A percentile compares a stretch with the other conserved stretches of the same genome.
Evolutionary conservation across 2,888 invertebrate genomes (phyloP).

Genomic region (Mythimna loreyi): DNA sequence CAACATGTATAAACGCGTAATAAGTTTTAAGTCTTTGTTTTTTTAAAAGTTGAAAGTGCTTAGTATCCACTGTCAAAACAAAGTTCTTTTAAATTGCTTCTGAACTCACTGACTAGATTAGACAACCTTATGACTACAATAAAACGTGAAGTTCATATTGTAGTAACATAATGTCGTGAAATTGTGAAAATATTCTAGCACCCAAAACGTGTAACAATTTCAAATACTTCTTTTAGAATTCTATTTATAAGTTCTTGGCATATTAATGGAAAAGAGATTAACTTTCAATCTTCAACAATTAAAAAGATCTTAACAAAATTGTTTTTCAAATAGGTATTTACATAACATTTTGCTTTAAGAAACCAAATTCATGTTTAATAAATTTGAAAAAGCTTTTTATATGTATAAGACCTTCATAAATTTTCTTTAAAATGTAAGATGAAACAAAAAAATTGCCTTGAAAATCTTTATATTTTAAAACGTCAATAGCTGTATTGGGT

Average conservation of each 20-base stretch:
- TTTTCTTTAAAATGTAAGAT: neutral
- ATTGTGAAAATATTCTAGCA: neutral
- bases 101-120: neutral
- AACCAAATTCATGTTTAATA: neutral
- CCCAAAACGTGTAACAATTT: neutral
- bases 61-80: neutral
- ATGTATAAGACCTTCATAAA: neutral
- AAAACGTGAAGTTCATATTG: neutral
- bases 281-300: neutral
- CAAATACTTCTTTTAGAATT: neutral
- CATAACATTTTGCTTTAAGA: neutral
- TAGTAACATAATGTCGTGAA: neutral
- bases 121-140: neutral
- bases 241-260: neutral
- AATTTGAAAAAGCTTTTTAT: neutral
- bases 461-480: slow-evolving; percentile 6
- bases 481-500: neutral
- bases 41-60: neutral
- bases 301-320: neutral
- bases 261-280: neutral
- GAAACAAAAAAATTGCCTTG: neutral
- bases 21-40: neutral
- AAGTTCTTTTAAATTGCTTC: neutral
- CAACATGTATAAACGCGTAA: too few species aligned
- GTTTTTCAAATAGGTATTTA: neutral